phyloP scores from a whole-genome alignment of 2,797 vertebrate genomes.

The Centropyge bicolor region DNA sequence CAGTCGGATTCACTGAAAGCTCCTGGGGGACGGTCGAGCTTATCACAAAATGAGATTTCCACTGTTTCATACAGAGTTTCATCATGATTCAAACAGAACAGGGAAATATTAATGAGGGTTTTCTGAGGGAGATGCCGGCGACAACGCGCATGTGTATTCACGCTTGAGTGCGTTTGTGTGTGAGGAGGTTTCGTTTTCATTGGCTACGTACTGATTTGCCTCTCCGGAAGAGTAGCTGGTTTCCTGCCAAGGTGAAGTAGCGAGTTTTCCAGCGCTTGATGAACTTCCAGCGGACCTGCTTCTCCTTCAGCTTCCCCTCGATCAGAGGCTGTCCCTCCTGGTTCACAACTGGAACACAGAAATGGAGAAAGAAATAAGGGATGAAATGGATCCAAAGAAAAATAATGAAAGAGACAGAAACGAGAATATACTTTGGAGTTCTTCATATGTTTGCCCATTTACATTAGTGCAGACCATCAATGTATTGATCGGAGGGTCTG shows the following conservation, averaged over 20 bases:
- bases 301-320: conserved; percentile 97
- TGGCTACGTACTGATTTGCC: conserved; percentile 92
- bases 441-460: not conserved
- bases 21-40: conserved; percentile 40
- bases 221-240: conserved; percentile 94
- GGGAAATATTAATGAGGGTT: conserved; percentile 24
- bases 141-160: not conserved
- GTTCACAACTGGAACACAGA: conserved; percentile 87
- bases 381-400: not conserved
- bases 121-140: conserved; percentile 19
- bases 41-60: conserved; percentile 59
- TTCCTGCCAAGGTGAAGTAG: conserved; percentile 97
- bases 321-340: conserved; percentile 96
- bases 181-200: conserved; percentile 5
- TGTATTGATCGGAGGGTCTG: not conserved
- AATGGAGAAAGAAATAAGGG: not conserved
- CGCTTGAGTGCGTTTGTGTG: not conserved
- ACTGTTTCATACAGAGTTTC: conserved; percentile 54
- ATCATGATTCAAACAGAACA: conserved; percentile 55
- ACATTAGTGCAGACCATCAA: not conserved
- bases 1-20: conserved; percentile 49
- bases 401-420: not conserved
- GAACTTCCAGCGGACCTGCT: conserved; percentile 97
- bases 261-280: conserved; percentile 98
- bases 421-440: not conserved